Percentiles rank a stretch among this genome's conserved stretches.
These are phyloP conservation scores for Protodeltote pygarga DNA, from an alignment of 2,888 invertebrate genomes.

Conservation along the genomic window DNA sequence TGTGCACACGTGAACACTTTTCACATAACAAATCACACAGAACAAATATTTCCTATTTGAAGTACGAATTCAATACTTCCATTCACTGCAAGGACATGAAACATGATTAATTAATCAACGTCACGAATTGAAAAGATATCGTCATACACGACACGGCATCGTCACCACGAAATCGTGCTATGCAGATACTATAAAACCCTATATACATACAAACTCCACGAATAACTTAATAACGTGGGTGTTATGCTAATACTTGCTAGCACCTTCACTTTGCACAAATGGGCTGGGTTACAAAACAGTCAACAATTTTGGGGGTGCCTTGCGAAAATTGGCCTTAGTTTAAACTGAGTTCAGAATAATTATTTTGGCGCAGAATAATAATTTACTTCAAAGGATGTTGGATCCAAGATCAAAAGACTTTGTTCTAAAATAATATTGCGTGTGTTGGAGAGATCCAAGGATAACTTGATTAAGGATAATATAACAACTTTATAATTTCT, in stretches of 20 bases:
- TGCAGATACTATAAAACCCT: background rate
- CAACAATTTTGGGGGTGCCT: conserved; percentile 42
- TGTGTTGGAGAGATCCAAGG: background rate
- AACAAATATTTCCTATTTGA: too few species aligned
- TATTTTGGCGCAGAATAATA: background rate
- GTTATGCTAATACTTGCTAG: conserved; percentile 45
- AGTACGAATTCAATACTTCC: conserved; percentile 8
- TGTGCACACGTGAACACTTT: too few species aligned
- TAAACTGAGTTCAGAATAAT: conserved; percentile 21
- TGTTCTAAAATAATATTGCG: background rate
- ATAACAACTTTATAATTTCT: too few species aligned
- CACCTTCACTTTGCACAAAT: conserved; percentile 38
- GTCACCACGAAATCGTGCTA: conserved; percentile 19
- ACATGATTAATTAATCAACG: conserved; percentile 25
- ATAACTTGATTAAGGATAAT: too few species aligned
- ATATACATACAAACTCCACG: conserved; percentile 6
- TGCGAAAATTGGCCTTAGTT: conserved; percentile 49
- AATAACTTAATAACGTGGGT: conserved; percentile 34
- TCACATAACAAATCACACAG: too few species aligned
- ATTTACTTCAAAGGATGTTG: conserved; percentile 10
- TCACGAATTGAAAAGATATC: conserved; percentile 12
- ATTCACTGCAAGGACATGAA: conserved; percentile 12
- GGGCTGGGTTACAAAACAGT: conserved; percentile 40
- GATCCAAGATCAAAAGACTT: background rate
- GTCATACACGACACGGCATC: conserved; percentile 16